Conservation (phyloP, 2,888 invertebrate species). For the Acleris literana region DNA sequence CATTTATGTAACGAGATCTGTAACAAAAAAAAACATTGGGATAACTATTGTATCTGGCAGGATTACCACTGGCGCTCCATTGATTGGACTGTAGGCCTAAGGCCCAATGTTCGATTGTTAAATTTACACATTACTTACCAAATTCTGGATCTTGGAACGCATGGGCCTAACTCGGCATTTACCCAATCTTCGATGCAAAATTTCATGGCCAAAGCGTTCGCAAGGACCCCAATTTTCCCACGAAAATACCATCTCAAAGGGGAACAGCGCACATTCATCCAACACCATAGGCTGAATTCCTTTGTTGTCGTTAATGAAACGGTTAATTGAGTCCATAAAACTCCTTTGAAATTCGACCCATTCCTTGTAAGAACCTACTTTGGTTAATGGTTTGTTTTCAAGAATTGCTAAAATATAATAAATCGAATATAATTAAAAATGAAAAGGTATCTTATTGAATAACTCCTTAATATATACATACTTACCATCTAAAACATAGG, state of each 20-base stretch:
- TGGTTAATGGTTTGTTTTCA: conserved; percentile 40
- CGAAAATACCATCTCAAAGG: conserved; percentile 72
- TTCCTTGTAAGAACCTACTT: conserved; percentile 69
- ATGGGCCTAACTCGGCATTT: conserved; percentile 73
- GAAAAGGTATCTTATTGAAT: neutral
- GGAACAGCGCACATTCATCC: conserved; percentile 52
- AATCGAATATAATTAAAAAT: neutral
- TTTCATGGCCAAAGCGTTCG: conserved; percentile 66
- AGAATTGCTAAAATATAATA: conserved; percentile 35
- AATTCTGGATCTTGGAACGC: neutral
- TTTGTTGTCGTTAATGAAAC: conserved; percentile 65
- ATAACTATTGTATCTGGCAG: too few species aligned
- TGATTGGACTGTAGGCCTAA: too few species aligned
- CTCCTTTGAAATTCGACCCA: conserved; percentile 78
- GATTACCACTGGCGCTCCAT: too few species aligned
- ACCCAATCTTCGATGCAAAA: conserved; percentile 69
- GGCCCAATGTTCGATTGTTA: too few species aligned
- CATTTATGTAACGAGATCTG: conserved; percentile 4
- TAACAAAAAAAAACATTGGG: neutral
- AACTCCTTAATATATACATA: neutral
- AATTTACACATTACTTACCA: conserved; percentile 3
- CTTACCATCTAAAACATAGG: conserved; percentile 43
- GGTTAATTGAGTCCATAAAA: conserved; percentile 72
- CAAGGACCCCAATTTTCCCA: conserved; percentile 83
- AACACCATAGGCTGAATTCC: conserved; percentile 47